Evolutionary conservation across 2,888 invertebrate species (phyloP).

Genomic region (Pediacus dermestoides): DNA sequence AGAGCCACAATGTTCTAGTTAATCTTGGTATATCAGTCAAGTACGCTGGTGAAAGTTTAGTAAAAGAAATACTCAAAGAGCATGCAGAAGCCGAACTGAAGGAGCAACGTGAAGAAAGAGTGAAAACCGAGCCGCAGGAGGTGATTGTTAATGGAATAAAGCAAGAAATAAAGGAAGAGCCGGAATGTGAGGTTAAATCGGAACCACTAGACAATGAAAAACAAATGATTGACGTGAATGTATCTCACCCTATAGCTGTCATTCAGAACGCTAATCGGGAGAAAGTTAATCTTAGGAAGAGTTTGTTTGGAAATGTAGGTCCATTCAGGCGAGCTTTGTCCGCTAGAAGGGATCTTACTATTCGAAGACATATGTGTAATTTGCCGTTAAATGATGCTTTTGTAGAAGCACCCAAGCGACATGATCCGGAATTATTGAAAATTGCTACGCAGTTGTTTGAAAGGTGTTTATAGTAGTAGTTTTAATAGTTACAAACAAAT

Average conservation of each 20-base stretch:
- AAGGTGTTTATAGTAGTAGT: slow-evolving; percentile 40
- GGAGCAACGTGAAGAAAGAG: slow-evolving; percentile 26
- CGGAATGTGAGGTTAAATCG: slow-evolving; percentile 15
- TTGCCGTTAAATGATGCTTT: slow-evolving; percentile 60
- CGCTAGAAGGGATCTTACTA: slow-evolving; percentile 73
- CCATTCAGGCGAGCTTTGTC: slow-evolving; percentile 74
- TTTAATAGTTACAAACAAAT: too few relatives aligned
- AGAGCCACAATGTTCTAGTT: slow-evolving; percentile 72
- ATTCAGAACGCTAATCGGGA: slow-evolving; percentile 62
- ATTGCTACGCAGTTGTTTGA: slow-evolving; percentile 45
- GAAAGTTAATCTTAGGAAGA: slow-evolving; percentile 58
- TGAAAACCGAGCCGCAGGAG: slow-evolving; percentile 27
- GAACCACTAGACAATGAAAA: slow-evolving; percentile 16
- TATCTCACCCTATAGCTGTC: slow-evolving; percentile 55
- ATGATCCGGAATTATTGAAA: slow-evolving; percentile 46
- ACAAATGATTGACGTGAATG: slow-evolving; percentile 23
- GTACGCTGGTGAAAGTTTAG: slow-evolving; percentile 69
- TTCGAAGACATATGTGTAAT: slow-evolving; percentile 67
- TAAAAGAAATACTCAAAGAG: slow-evolving; percentile 48
- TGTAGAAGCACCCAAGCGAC: slow-evolving; percentile 46
- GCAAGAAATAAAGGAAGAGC: slow-evolving; percentile 28
- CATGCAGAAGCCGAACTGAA: slow-evolving; percentile 40
- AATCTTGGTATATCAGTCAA: slow-evolving; percentile 74
- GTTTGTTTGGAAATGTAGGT: slow-evolving; percentile 66
- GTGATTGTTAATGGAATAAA: slow-evolving; percentile 25